A percentile compares a stretch with the other conserved stretches of the same genome.
phyloP scores from a whole-genome alignment of 2,113 vertebrate genomes.

The Sarotherodon lohbergeri region DNA sequence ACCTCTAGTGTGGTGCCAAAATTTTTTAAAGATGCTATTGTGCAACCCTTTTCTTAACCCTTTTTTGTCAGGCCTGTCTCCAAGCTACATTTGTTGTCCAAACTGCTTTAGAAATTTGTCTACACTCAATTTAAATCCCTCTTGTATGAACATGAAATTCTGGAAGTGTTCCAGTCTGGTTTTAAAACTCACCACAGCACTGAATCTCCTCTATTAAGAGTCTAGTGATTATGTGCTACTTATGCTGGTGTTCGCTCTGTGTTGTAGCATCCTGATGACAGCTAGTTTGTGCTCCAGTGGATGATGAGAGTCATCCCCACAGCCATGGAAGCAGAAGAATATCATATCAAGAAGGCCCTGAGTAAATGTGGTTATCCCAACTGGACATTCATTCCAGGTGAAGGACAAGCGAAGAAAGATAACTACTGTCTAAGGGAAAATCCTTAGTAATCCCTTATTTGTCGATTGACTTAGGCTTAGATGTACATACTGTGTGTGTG shows the following conservation, averaged over 20 bases:
- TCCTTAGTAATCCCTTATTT: not conserved
- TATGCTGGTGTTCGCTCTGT: not conserved
- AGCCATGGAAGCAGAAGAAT: not conserved
- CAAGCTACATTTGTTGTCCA: accelerated
- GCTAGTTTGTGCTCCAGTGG: not conserved
- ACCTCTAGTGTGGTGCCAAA: not conserved
- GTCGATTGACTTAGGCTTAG: not conserved
- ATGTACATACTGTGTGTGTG: not conserved
- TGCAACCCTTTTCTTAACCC: not conserved
- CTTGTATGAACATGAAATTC: not conserved
- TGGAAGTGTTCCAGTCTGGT: not conserved
- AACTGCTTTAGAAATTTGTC: not conserved
- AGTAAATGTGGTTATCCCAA: not conserved
- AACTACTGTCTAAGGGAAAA: not conserved
- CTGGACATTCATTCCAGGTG: not conserved
- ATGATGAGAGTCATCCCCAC: accelerated
- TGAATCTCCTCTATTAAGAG: not conserved
- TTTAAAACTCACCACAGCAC: not conserved
- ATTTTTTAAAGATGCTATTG: accelerated
- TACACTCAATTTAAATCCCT: not conserved
- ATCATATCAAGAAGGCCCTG: not conserved
- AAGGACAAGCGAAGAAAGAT: not conserved
- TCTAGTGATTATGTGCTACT: not conserved
- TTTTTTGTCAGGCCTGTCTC: accelerated
- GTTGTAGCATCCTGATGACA: not conserved